These are phyloP conservation scores for Rhopilema esculentum DNA, from an alignment of 30 jellyfish, hydroid and myxozoan species.

Conservation along the genomic window DNA sequence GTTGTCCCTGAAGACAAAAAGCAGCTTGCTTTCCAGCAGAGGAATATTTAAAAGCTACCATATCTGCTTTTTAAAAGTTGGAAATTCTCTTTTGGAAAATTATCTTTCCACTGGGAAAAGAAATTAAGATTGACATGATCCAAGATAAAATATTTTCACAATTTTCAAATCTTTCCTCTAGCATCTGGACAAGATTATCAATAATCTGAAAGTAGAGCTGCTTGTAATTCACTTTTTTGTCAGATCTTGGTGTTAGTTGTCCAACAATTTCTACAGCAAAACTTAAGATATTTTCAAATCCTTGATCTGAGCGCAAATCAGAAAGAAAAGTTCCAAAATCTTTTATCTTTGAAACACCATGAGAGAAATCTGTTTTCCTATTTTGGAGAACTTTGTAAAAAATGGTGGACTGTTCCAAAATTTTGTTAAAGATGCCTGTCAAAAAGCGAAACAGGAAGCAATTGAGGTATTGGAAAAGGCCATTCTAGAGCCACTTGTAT, in stretches of 20 bases:
- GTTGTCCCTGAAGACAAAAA: conserved; percentile 14
- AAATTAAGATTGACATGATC: conserved; percentile 33
- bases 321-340: conserved; percentile 19
- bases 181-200: conserved; percentile 45
- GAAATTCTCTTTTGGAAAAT: conserved; percentile 19
- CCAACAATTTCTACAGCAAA: conserved; percentile 26
- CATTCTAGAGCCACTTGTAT: conserved; percentile 34
- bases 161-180: conserved; percentile 27
- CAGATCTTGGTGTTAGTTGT: conserved; percentile 25
- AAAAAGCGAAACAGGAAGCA: conserved; percentile 55
- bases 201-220: conserved; percentile 38
- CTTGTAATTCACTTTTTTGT: conserved; percentile 12
- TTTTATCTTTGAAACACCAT: conserved; percentile 25
- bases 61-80: conserved; percentile 13
- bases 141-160: conserved; percentile 4
- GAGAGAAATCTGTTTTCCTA: conserved; percentile 36
- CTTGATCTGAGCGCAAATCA: conserved; percentile 21
- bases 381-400: conserved; percentile 53
- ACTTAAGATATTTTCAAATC: not conserved
- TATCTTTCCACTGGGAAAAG: conserved; percentile 12
- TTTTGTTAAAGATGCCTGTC: conserved; percentile 23
- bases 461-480: conserved; percentile 54
- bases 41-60: conserved; percentile 33
- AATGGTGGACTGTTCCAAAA: conserved; percentile 25
- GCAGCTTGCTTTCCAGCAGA: conserved; percentile 42